A percentile compares a stretch with the other conserved stretches of the same genome.
Evolutionary conservation across 2,797 vertebrate genomes (phyloP).

Genomic region (Enteromius argenteus): DNA sequence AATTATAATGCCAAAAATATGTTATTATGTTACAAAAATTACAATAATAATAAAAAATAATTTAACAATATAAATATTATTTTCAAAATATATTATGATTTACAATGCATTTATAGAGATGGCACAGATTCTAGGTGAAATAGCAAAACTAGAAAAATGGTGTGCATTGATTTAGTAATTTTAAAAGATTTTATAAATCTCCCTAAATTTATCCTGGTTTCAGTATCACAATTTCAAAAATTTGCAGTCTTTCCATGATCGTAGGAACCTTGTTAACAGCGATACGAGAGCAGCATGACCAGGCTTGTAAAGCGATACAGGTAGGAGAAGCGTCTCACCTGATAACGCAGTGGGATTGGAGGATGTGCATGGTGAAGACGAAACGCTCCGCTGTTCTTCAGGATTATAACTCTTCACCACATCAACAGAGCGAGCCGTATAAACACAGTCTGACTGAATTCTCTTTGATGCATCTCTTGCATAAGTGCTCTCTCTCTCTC

Average conservation of each 20-base stretch:
- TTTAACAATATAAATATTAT: not conserved
- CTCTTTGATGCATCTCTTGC: slow-evolving; percentile 49
- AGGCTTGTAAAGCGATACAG: slow-evolving; percentile 15
- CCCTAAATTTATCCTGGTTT: not conserved
- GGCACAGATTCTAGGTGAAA: not conserved
- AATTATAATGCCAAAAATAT: not conserved
- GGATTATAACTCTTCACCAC: slow-evolving; percentile 37
- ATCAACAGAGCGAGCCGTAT: slow-evolving; percentile 48
- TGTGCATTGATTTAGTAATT: not conserved
- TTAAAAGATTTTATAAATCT: not conserved
- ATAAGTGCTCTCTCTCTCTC: slow-evolving; percentile 49
- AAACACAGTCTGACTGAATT: slow-evolving; percentile 47
- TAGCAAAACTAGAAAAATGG: not conserved
- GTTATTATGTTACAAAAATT: not conserved
- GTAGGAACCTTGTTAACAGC: not conserved
- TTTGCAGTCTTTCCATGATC: not conserved
- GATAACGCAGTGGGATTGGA: slow-evolving; percentile 72
- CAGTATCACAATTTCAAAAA: not conserved
- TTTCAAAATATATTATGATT: not conserved
- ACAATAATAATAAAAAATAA: no score
- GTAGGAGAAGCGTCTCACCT: slow-evolving; percentile 62
- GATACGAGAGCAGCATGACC: not conserved
- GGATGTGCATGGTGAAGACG: slow-evolving; percentile 70
- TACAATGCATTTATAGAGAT: not conserved
- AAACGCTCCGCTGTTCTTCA: slow-evolving; percentile 23